Evolutionary conservation across 2,888 invertebrate genomes (phyloP), one percentile per base, ranked within the genome.

Genomic region (Dyspetes luteomarginatus): DNA sequence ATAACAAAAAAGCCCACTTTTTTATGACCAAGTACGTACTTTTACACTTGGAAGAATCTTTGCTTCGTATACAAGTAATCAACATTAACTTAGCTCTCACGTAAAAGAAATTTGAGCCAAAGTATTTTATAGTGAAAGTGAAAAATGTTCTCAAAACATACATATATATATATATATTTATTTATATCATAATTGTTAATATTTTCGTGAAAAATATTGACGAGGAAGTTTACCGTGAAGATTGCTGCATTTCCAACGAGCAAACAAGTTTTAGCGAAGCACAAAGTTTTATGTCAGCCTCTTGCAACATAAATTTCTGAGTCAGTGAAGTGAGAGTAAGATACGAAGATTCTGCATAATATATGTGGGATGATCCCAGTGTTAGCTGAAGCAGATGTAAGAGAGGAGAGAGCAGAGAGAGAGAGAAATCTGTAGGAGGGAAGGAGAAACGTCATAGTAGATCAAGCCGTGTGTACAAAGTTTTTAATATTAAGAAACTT

Each of bases 201-300:
- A 15, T 15, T 50, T 4, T 4, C 19, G 0, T 50, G 7, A 5
- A 9, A 2, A 36, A 7, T 7, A 4, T 2, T 9, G 36, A 36
- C 36, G 36, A 1, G 22, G 12, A 36, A 19, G 50, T 45, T 24
- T 56, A 17, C 17, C 45, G 26, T 15, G 26, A 56, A 60, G 12
- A 52, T 41, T 9, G 41, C n/a, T n/a, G n/a, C 62, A 50, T 60
- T 50, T 50, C 36, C 22, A 50, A 62, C 36, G 30, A 58, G 60
- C 50, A 50, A 60, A 60, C 48, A 50, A 71, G 48, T 50, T 52
- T 22, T 26, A 9, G 19, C 26, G 26, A 62, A 50, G 26, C 50
- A 28, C 24, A 7, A 52, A 55, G 28, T 55, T 64, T 12, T 52
- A n/a, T n/a, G n/a, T 22, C 9, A 45, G 60, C 17, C n/a, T 41